Base-by-base conservation (phyloP, 1,140 invertebrate species). In the Zophobas morio region DNA sequence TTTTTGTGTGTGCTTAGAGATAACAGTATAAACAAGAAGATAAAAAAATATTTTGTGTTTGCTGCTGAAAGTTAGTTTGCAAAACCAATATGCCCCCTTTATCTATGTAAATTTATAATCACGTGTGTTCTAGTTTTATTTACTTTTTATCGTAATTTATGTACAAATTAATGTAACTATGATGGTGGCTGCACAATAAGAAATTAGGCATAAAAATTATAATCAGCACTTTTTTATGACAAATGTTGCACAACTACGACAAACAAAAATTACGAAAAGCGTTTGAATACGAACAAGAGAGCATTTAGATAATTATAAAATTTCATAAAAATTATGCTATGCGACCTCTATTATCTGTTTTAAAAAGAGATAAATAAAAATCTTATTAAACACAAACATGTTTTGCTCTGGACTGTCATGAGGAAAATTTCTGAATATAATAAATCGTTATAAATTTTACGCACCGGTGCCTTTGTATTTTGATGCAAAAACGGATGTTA, bases 331-430 rank as follows among this genome's bases (percentile, higher is more conserved):
- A 66, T 66, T 32, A 8, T 40, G 20, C 37, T 42, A 5, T 20
- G 35, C 60, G 60, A 66, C 60, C 60, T 66, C 60, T n/a, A n/a
- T 36, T 66, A 66, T 66, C 60, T 35, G n/a, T 35, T 33, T 37
- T 20, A 66, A 66, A 5, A 42, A 32, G 20, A 40, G 60, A 66
- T 66, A 66, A 66, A 66, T 20, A 34, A 66, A 66, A 66, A 40
- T 34, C 60, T 66, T 66, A 54, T 34, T 54, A 66, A 6, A 66
- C 37, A 66, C 60, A 66, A 66, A 66, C 60, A 66, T 66, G 60
- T 66, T 66, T 66, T 66, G 60, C 60, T 34, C 42, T 66, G n/a
- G 60, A 20, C 20, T 66, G 60, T 39, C 6, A 40, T 39, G 8
- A 39, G 60, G 39, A 66, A 66, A 40, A 42, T 66, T 66, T 39